These are phyloP conservation scores for Pheosia tremula DNA, from an alignment of 2,888 invertebrate species.

Conservation along the genomic window DNA sequence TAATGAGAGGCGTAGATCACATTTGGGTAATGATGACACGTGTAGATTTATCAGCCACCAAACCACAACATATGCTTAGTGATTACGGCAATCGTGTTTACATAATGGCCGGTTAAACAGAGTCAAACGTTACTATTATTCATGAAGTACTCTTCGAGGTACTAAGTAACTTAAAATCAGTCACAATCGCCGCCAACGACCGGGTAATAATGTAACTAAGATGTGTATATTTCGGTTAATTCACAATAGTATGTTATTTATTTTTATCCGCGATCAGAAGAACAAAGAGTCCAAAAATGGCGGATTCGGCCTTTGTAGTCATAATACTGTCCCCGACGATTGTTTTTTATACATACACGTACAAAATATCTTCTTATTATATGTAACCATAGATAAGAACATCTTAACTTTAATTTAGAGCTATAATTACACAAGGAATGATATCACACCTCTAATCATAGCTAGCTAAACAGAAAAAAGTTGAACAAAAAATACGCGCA, in stretches of 20 bases:
- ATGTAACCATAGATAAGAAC: too few species aligned
- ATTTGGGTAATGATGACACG: conserved; percentile 76
- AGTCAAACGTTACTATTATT: conserved; percentile 68
- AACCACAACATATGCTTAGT: conserved; percentile 74
- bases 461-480: conserved; percentile 6
- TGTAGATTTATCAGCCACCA: conserved; percentile 78
- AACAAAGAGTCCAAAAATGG: too few species aligned
- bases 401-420: not conserved
- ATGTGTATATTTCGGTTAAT: too few species aligned
- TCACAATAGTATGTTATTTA: too few species aligned
- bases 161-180: too few species aligned
- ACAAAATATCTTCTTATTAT: not conserved
- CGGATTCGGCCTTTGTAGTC: too few species aligned
- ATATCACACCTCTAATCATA: conserved; percentile 25
- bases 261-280: too few species aligned
- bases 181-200: too few species aligned
- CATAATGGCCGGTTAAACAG: conserved; percentile 74
- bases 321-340: too few species aligned
- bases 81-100: conserved; percentile 79
- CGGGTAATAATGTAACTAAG: too few species aligned
- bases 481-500: conserved; percentile 7
- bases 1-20: conserved; percentile 82
- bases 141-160: conserved; percentile 26
- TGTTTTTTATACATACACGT: not conserved
- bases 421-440: conserved; percentile 10